Base-by-base conservation (phyloP, 2,113 vertebrate genomes). In the Phalacrocorax aristotelis region DNA sequence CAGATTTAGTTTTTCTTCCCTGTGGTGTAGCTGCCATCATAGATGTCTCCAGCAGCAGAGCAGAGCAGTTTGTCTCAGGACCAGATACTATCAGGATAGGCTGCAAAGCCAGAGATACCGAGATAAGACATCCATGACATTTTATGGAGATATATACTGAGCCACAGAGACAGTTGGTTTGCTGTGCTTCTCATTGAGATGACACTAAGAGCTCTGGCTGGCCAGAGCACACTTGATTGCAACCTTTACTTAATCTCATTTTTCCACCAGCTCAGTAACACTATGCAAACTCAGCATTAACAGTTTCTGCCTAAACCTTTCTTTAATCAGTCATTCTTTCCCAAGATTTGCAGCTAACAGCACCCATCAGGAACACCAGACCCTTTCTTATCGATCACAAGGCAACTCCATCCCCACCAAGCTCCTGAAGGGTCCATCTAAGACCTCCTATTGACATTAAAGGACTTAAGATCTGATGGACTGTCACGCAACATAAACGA, bases 1-100 rank as follows among this genome's bases (percentile, higher is more conserved):
- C 11, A 57, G 64, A 78, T 48, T 16, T 26, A 27, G 19, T 44
- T 83, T 58, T 76, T 32, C 30, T 25, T 81, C n/a, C 38, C 38
- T 30, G 30, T 0, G 0, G 54, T 42, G 44, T 2, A 58, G 68
- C 22, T 90, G 85, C 51, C 79, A 34, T 34, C 2, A 5, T 6
- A 64, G 29, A 36, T 14, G 15, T 27, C 61, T 64, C 38, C 52
- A 48, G 64, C 34, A 89, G 23, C 40, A 74, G n/a, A 90, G 21
- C 40, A 74, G n/a, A 74, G 83, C 38, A 68, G 64, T 77, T 81
- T 78, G 72, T 89, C 51, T 91, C 0, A 0, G 15, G 26, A 78
- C 30, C 32, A 90, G 75, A 90, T 74, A 70, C 22, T 25, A 81
- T 60, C 76, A 77, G 60, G 55, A 71, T 6, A 78, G 69, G 30